Conservation (phyloP, 1,140 invertebrate species). For the Oryctes rhinoceros region DNA sequence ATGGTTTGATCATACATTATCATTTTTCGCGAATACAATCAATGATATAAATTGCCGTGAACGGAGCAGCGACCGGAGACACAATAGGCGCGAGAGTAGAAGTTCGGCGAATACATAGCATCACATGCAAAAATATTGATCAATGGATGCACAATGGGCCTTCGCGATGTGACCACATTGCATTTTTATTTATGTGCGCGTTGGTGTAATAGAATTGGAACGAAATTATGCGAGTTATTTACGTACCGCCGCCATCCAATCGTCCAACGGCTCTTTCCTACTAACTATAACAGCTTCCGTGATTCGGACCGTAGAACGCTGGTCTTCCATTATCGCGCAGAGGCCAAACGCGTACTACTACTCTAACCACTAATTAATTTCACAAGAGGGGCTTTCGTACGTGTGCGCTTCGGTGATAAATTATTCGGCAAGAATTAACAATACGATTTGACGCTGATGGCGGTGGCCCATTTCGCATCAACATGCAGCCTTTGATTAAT, state of each 20-base stretch:
- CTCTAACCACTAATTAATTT: conserved; percentile 35
- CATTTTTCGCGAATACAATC: conserved; percentile 49
- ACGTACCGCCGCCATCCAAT: background rate
- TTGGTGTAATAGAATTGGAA: conserved; percentile 26
- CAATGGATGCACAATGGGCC: conserved; percentile 49
- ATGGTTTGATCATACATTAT: conserved; percentile 48
- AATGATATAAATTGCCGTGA: conserved; percentile 41
- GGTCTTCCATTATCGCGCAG: conserved; percentile 26
- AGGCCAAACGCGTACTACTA: conserved; percentile 7
- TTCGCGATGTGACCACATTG: conserved; percentile 29
- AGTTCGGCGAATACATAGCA: conserved; percentile 47
- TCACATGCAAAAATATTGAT: conserved; percentile 53
- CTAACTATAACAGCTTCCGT: conserved; percentile 20
- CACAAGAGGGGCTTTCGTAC: conserved; percentile 20
- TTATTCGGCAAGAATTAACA: conserved; percentile 34
- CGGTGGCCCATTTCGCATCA: conserved; percentile 17
- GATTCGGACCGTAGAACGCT: conserved; percentile 3
- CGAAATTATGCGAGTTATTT: conserved; percentile 38
- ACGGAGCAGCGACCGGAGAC: background rate
- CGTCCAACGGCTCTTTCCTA: background rate
- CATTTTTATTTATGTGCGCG: conserved; percentile 36
- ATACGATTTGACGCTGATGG: conserved; percentile 31
- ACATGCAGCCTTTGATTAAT: conserved; percentile 27
- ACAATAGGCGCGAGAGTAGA: conserved; percentile 40
- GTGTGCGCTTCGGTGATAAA: conserved; percentile 32